phyloP scores from a whole-genome alignment of 2,113 vertebrate species.

The Phoenicopterus ruber region DNA sequence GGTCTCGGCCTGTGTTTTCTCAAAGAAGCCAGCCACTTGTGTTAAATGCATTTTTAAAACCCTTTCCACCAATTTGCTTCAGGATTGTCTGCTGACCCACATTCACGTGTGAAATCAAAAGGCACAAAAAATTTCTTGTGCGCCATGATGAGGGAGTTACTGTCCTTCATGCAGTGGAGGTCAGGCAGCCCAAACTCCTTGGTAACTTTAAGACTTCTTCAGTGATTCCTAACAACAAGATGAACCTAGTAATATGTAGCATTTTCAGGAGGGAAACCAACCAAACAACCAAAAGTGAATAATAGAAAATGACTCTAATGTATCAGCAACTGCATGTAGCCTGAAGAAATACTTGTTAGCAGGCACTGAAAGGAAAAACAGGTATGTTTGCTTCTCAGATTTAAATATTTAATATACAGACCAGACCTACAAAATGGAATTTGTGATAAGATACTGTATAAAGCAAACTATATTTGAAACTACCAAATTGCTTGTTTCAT shows the following conservation, averaged over 20 bases:
- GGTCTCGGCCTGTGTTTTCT: neutral
- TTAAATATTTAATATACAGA: neutral
- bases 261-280: neutral
- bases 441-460: neutral
- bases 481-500: neutral
- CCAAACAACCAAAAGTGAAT: neutral
- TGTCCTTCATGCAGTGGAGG: neutral
- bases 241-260: neutral
- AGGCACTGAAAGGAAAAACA: neutral
- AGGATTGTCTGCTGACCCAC: fast-evolving
- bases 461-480: neutral
- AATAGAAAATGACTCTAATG: neutral
- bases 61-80: neutral
- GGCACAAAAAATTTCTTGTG: neutral
- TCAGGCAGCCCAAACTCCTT: neutral
- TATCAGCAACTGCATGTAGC: no score
- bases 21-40: fast-evolving
- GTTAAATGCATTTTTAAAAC: neutral
- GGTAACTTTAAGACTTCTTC: neutral
- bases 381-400: neutral
- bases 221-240: neutral
- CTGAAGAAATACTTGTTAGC: neutral
- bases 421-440: neutral
- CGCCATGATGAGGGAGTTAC: neutral
- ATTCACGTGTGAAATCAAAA: neutral